phyloP scores from a whole-genome alignment of 2,113 vertebrate species.

The Sebastes schlegelii region DNA sequence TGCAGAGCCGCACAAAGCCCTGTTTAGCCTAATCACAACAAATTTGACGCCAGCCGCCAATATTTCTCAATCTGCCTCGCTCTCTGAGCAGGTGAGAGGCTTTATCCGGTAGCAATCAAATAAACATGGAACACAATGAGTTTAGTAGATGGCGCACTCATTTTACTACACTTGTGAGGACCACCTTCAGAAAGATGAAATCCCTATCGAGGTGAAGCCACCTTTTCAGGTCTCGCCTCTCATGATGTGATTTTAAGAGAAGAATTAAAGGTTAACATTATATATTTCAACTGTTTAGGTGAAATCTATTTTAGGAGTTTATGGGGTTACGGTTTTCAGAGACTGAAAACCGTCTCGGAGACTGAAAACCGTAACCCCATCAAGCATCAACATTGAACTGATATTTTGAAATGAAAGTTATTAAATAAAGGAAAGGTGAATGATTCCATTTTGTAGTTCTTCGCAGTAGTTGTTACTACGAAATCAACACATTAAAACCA shows the following conservation, averaged over 20 bases:
- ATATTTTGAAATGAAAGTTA: background rate
- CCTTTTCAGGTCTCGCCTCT: background rate
- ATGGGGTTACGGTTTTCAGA: background rate
- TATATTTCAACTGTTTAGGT: background rate
- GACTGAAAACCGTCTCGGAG: background rate
- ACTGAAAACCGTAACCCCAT: background rate
- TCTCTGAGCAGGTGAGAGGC: constrained; percentile 55
- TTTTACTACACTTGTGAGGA: background rate
- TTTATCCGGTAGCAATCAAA: constrained; percentile 45
- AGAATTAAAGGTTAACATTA: background rate
- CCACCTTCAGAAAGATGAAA: background rate
- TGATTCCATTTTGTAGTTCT: background rate
- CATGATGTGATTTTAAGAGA: background rate
- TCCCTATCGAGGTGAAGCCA: background rate
- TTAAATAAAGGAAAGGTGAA: background rate
- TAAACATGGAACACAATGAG: constrained; percentile 5
- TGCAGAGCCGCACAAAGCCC: constrained; percentile 58
- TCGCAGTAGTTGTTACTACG: background rate
- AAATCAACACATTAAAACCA: background rate
- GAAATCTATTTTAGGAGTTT: background rate
- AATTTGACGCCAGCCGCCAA: constrained; percentile 67
- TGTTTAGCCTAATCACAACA: constrained; percentile 78
- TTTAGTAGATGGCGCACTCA: background rate
- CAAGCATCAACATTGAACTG: background rate
- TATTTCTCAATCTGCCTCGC: constrained; percentile 51